Base-by-base conservation (phyloP, 2,888 invertebrate genomes). In the Prosapia bicincta region DNA sequence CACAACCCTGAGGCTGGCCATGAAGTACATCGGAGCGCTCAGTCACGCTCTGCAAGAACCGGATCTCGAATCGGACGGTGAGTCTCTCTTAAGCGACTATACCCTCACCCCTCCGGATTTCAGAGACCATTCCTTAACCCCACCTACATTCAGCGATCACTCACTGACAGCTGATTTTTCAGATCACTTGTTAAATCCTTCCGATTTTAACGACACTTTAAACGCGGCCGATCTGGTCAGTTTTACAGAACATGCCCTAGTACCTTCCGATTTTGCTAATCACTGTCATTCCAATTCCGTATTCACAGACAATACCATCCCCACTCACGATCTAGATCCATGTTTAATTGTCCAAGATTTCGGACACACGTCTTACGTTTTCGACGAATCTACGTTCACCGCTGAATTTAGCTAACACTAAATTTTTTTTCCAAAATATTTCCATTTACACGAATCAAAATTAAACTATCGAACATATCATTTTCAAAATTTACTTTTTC, bases 21-120 rank as follows among this genome's bases (percentile, higher is more conserved):
- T 96, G 93, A 91, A 92, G 82, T 96, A 96, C 83, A 96, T 96
- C 80, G 86, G 90, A 10, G 90, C 93, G 15, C 86, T 96, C 71
- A 90, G 90, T 20, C 87, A 90, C 0, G 90, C 91, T 0, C 85
- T 93, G 77, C 82, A 83, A 69, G 82, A 86, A 79, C 85, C 88
- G 54, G 68, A 71, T 71, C 66, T 74, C 9, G 76, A 79, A 72
- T 82, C 82, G n/a, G 83, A 83, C 76, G 82, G 81, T 75, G 82
- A 82, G 26, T 83, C 83, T 15, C 79, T 81, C 28, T 78, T 83
- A 38, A 82, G 82, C 75, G 83, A 83, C 75, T 82, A 82, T 69
- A 80, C 78, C 15, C 65, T 66, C 15, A 69, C 76, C 15, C 65
- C 74, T 26, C 71, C 66, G 0, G 74, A 72, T 28, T 66, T 69